Evolutionary conservation across 37 sponge, comb jelly and placozoan species (phyloP).

Genomic region (Mnemiopsis leidyi): DNA sequence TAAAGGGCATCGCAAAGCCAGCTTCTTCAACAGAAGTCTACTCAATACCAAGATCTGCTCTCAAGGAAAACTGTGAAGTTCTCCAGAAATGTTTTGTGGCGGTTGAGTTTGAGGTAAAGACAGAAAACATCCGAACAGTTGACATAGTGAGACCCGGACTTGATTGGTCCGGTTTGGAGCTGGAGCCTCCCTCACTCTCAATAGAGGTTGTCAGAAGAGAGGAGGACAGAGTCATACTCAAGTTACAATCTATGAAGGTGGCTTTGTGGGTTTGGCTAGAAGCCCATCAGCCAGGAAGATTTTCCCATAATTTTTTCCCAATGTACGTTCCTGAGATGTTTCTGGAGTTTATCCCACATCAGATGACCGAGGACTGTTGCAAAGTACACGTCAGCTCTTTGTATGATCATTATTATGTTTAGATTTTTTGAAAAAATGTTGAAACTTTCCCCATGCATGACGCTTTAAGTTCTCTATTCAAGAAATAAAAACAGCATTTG

Average conservation of each 20-base stretch:
- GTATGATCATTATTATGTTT: slow-evolving; percentile 19
- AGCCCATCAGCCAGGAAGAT: not conserved
- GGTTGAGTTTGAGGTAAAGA: not conserved
- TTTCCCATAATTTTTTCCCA: not conserved
- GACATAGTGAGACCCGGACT: not conserved
- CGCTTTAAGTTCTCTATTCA: no score
- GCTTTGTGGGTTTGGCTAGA: slow-evolving; percentile 58
- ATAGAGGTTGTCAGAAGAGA: not conserved
- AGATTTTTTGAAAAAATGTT: no score
- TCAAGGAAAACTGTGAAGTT: not conserved
- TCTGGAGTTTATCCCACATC: not conserved
- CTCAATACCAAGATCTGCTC: not conserved
- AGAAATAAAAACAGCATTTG: no score
- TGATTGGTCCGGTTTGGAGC: not conserved
- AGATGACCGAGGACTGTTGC: not conserved
- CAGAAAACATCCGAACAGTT: not conserved
- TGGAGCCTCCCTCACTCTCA: not conserved
- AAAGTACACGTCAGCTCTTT: slow-evolving; percentile 20
- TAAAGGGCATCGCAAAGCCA: not conserved
- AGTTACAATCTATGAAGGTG: not conserved
- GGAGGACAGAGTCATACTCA: not conserved
- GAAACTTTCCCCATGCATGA: no score
- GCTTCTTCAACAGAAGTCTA: not conserved
- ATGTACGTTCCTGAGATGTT: slow-evolving; percentile 5
- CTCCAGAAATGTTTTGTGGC: slow-evolving; percentile 17